These are phyloP conservation scores for Euphonia xanthogaster DNA, from an alignment of 2,797 vertebrate genomes.

Conservation along the genomic window DNA sequence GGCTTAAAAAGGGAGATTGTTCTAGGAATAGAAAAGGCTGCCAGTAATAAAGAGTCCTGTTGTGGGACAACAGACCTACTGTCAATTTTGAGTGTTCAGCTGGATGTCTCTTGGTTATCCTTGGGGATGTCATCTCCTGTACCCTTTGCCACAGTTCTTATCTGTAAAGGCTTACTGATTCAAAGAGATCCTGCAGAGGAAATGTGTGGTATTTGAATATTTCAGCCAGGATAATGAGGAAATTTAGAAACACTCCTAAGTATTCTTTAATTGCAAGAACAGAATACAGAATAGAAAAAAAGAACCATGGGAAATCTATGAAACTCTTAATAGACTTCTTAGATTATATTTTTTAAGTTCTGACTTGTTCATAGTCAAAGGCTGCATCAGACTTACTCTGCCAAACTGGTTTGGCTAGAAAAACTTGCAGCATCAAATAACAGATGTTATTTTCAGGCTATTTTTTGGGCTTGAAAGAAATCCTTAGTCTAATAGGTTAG, in stretches of 20 bases:
- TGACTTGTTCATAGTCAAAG: background rate
- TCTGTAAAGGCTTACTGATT: background rate
- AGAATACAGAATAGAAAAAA: background rate
- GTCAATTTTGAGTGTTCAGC: background rate
- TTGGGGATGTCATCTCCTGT: conserved; percentile 10
- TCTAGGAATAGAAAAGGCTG: background rate
- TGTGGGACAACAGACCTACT: background rate
- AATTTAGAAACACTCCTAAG: background rate
- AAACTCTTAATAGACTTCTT: background rate
- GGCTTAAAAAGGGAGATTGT: conserved; percentile 17
- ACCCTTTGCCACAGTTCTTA: background rate
- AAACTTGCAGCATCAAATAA: background rate
- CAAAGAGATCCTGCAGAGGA: background rate
- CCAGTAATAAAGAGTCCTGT: background rate
- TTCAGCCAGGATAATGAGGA: background rate
- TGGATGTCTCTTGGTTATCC: background rate
- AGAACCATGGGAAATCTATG: background rate
- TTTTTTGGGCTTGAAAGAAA: background rate
- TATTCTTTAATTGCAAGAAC: background rate
- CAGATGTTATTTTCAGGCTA: background rate
- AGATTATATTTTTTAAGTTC: background rate
- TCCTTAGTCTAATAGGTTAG: background rate
- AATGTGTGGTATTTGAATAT: background rate
- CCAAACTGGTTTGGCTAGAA: background rate
- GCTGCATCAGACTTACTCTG: background rate